phyloP scores from a whole-genome alignment of 1,140 invertebrate genomes.

The Solen grandis region DNA sequence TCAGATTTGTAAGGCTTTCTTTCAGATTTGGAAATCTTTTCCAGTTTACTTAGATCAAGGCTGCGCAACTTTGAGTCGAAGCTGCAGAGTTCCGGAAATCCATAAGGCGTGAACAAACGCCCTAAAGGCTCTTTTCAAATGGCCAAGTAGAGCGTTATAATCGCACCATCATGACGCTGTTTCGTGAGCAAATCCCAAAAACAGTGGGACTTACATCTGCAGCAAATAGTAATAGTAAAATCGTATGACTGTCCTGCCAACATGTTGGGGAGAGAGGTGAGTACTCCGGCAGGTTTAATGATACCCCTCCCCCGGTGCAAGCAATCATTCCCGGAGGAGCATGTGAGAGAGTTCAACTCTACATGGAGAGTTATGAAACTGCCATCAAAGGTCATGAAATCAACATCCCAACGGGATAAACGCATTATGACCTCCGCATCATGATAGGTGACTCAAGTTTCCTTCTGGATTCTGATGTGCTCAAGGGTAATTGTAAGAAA shows the following conservation, averaged over 20 bases:
- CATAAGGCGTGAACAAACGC: no score
- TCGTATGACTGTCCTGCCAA: neutral
- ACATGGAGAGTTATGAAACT: neutral
- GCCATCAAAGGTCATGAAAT: no score
- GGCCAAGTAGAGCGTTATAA: neutral
- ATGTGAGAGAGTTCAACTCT: neutral
- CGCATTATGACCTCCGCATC: no score
- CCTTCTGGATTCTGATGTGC: no score
- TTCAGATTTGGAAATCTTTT: slow-evolving; percentile 53
- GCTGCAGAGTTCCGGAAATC: no score
- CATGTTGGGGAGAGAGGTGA: neutral
- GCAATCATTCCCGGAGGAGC: no score
- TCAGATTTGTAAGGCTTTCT: slow-evolving; percentile 40
- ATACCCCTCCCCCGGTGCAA: neutral
- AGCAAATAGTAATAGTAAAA: neutral
- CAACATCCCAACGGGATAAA: no score
- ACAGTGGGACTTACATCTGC: no score
- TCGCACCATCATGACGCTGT: neutral
- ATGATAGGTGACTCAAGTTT: no score
- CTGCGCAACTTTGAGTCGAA: no score
- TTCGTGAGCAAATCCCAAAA: no score
- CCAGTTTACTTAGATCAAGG: slow-evolving; percentile 56
- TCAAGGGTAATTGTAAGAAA: no score
- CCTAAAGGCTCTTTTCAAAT: neutral
- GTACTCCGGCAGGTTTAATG: neutral